Conservation (phyloP, 1,140 invertebrate species). For the Aphelenchoides besseyi region DNA sequence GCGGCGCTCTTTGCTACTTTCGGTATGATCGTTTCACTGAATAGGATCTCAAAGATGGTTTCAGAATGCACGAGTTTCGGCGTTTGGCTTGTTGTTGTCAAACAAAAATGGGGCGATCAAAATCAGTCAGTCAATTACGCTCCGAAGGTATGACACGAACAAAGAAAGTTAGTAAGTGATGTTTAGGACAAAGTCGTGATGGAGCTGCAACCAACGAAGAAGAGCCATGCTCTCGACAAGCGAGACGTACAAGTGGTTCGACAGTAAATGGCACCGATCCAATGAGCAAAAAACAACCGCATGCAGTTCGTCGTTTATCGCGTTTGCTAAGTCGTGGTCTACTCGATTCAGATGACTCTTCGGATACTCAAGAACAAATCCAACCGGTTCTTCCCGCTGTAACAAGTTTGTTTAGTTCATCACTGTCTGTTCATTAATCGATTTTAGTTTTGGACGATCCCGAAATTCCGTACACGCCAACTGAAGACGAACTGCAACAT, state of each 20-base stretch:
- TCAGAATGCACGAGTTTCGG: conserved; percentile 59
- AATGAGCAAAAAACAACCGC: not conserved
- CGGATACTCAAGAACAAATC: not conserved
- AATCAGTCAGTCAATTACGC: conserved; percentile 47
- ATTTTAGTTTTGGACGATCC: conserved; percentile 16
- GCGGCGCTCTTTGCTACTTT: conserved; percentile 60
- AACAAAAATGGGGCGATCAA: conserved; percentile 35
- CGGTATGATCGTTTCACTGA: conserved; percentile 21
- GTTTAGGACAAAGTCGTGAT: not conserved
- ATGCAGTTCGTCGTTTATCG: conserved; percentile 14
- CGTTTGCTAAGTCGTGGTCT: conserved; percentile 18
- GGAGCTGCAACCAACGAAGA: conserved; percentile 5
- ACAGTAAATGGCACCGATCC: conserved; percentile 5
- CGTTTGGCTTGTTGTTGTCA: conserved; percentile 51
- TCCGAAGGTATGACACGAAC: too few species aligned
- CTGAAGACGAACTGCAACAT: conserved; percentile 23
- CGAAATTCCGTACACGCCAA: conserved; percentile 23
- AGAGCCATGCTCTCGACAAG: conserved; percentile 6
- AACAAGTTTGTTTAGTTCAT: not conserved
- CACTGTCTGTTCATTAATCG: not conserved
- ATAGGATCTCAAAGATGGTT: not conserved
- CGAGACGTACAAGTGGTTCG: not conserved
- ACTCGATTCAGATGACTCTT: conserved; percentile 14
- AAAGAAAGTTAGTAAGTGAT: too few species aligned
- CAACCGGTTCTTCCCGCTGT: not conserved